Conservation (phyloP, 2,797 vertebrate genomes). For the Huso huso region DNA sequence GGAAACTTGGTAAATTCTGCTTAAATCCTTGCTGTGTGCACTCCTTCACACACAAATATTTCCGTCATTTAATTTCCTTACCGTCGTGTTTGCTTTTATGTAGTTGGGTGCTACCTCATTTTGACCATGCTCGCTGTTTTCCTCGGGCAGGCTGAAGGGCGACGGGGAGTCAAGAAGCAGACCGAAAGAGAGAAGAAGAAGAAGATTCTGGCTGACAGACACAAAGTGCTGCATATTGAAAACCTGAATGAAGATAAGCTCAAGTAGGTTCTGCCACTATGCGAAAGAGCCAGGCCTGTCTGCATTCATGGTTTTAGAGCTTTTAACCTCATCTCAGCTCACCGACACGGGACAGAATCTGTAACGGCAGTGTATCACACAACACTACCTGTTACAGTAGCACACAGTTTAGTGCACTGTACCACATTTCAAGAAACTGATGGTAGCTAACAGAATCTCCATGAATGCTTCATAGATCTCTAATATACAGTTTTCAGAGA, state of each 20-base stretch:
- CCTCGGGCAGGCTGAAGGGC: conserved; percentile 44
- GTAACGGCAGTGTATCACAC: too few species aligned
- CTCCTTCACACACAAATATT: background rate
- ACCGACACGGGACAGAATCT: too few species aligned
- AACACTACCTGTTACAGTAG: too few species aligned
- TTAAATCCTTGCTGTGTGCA: background rate
- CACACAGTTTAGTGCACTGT: too few species aligned
- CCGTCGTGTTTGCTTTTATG: background rate
- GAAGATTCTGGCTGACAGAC: conserved; percentile 60
- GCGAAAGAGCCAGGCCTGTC: background rate
- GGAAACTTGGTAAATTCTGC: too few species aligned
- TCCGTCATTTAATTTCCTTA: background rate
- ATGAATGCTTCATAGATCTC: too few species aligned
- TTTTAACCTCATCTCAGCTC: background rate
- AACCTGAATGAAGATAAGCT: conserved; percentile 57
- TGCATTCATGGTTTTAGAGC: background rate
- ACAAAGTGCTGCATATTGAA: conserved; percentile 52
- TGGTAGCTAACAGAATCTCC: too few species aligned
- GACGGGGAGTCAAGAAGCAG: conserved; percentile 59
- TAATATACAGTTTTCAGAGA: too few species aligned
- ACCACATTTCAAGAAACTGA: too few species aligned
- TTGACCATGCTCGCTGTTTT: too few species aligned
- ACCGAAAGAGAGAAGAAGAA: conserved; percentile 65
- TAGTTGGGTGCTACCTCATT: background rate
- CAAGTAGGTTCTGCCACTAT: conserved; percentile 40